phyloP scores from a whole-genome alignment of 2,888 invertebrate genomes.

The Ophion ventricosus region DNA sequence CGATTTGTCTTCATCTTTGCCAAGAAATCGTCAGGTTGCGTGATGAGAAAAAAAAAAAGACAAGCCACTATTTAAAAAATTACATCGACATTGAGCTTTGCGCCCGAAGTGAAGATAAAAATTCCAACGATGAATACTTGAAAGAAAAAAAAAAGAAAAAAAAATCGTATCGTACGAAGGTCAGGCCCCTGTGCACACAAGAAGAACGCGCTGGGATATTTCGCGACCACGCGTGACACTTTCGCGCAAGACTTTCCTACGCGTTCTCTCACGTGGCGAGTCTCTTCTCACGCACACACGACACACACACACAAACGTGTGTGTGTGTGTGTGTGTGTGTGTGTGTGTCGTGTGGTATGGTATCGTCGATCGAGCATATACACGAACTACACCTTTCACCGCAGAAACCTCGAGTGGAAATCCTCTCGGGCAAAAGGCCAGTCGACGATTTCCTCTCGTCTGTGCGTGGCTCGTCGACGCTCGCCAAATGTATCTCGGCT shows the following conservation, averaged over 20 bases:
- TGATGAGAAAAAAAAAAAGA: background rate
- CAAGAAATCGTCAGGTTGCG: too few species aligned
- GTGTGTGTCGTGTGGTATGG: background rate
- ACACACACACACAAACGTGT: conserved; percentile 1
- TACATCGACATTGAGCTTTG: too few species aligned
- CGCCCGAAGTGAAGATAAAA: too few species aligned
- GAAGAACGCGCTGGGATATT: conserved; percentile 26
- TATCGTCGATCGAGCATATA: conserved; percentile 22
- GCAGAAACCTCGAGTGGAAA: conserved; percentile 73
- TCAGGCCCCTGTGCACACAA: conserved; percentile 7
- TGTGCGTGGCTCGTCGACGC: conserved; percentile 32
- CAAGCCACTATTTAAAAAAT: background rate
- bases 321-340: background rate
- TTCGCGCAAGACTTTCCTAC: conserved; percentile 65
- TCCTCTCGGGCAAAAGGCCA: conserved; percentile 71
- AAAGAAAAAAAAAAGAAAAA: too few species aligned
- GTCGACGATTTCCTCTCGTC: conserved; percentile 75
- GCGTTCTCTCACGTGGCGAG: conserved; percentile 50
- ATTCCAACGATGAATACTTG: conserved; percentile 1
- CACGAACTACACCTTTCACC: conserved; percentile 75
- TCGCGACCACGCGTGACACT: conserved; percentile 60
- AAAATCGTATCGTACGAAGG: conserved; percentile 39
- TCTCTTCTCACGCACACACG: conserved; percentile 3
- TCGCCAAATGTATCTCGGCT: conserved; percentile 16
- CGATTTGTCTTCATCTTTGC: too few species aligned